Evolutionary conservation across 35 echinoderm and acorn worm genomes (phyloP), one percentile per base, ranked within the genome.

Genomic region (Strongylocentrotus purpuratus): DNA sequence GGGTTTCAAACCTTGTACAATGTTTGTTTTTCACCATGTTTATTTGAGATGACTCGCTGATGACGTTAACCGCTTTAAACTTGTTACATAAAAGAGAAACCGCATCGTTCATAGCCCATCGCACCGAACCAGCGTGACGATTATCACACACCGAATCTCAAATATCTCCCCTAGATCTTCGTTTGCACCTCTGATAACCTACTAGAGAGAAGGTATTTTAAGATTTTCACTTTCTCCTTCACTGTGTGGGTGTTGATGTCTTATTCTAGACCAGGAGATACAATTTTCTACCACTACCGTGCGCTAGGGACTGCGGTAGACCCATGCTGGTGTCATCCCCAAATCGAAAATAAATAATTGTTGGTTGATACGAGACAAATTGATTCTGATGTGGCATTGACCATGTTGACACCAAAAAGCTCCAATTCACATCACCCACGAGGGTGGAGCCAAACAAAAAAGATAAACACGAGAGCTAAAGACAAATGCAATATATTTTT

Each of bases 351-450:
- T 20, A 89, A 89, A 89, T 89, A 89, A 89, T 89, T 89, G 87
- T 46, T 45, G 45, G 33, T 46, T 46, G 12, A 89, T 45, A 45
- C 87, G 87, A 89, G 87, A 89, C 87, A 89, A 89, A 89, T 89
- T 89, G 87, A 89, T 89, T 89, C 25, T 89, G 87, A 89, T 89
- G 87, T 89, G 87, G 25, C 87, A 89, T 89, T 89, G 87, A 89
- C 87, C 87, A 89, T 46, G 87, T 89, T 89, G 87, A 89, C 87
- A 89, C 87, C 87, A 46, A 89, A 78, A 41, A 89, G 87, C 87
- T 89, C 87, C 87, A 89, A 89, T 89, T 89, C 33, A 45, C 87
- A 89, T 89, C 87, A 89, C 87, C 87, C 87, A 89, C 87, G 87
- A 89, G 45, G 87, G 32, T 46, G 45, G 1, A 89, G n/a, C 32